Base-by-base conservation (phyloP, 1,140 invertebrate species). In the Nephila pilipes region DNA sequence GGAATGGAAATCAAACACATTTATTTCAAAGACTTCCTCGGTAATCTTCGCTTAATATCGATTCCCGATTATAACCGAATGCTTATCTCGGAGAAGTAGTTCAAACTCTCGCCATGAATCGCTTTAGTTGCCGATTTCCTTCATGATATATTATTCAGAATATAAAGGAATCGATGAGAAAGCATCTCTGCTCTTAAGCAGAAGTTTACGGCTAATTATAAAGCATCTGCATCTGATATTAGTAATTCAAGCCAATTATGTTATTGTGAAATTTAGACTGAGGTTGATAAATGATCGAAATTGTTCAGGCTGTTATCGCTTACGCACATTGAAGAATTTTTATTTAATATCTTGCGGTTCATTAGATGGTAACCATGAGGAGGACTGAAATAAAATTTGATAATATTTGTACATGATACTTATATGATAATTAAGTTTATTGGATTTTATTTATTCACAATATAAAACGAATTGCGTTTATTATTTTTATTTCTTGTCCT, bases 11-110 rank as follows among this genome's bases (percentile, higher is more conserved):
- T 75, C 69, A 75, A 75, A 36, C 29, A 75, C 69, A 75, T 75
- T 75, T 75, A 75, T 75, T 75, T 75, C 69, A 75, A 75, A 75
- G 69, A 32, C 69, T 75, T 75, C 16, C 69, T 75, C 29, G 14
- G 29, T 75, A 75, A 36, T 75, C 69, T 75, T 75, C 69, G 32
- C 69, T 75, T 75, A 75, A 36, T 36, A 75, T 75, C 69, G 69
- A 75, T 75, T 75, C 69, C 69, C 69, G 69, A 75, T 75, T 75
- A 75, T 75, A 32, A 75, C 69, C 29, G 69, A 75, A 75, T 75
- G 32, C 69, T 75, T 75, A 75, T 75, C 69, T 75, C 29, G 1
- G 69, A 75, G 69, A 75, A 75, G 69, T 75, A 36, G 16, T 32
- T 36, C 29, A 75, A 18, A 16, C 69, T 75, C 69, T 36, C 14